These are phyloP conservation scores for Bos javanicus DNA, from an alignment of 2,113 vertebrate genomes.

Conservation along the genomic window DNA sequence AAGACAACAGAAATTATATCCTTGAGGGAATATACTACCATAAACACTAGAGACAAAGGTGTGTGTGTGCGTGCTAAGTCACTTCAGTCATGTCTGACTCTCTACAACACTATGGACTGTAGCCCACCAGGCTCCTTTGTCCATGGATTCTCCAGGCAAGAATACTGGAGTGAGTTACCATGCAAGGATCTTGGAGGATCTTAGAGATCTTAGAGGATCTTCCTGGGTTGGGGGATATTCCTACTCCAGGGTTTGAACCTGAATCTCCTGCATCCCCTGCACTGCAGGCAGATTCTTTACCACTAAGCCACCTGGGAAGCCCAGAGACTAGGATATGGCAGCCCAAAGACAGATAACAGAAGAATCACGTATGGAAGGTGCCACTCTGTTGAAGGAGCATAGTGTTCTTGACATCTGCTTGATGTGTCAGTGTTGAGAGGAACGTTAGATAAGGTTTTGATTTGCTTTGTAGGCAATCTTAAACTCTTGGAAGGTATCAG, in stretches of 20 bases:
- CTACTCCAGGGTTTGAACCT: not conserved
- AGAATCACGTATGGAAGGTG: not conserved
- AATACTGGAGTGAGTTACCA: not conserved
- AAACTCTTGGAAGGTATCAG: not conserved
- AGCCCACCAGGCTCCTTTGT: not conserved
- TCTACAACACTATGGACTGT: not conserved
- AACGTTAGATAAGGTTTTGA: not conserved
- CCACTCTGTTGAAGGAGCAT: rapidly evolving
- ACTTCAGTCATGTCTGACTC: not conserved
- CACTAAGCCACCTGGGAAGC: not conserved
- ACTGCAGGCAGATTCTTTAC: not conserved
- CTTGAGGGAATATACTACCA: not conserved
- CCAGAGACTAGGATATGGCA: not conserved
- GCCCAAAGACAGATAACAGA: not conserved
- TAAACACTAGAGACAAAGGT: not conserved
- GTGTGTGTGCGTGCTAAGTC: not conserved
- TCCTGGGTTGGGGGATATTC: not conserved
- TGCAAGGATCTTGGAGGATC: not conserved
- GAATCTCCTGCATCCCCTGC: not conserved
- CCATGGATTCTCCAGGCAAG: not conserved
- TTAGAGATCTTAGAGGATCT: not conserved
- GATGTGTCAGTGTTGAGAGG: not conserved
- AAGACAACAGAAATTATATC: not conserved
- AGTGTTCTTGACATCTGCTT: not conserved
- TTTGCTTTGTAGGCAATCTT: not conserved